phyloP scores from a whole-genome alignment of 1,140 invertebrate genomes.

The Philotrypesis tridentata region DNA sequence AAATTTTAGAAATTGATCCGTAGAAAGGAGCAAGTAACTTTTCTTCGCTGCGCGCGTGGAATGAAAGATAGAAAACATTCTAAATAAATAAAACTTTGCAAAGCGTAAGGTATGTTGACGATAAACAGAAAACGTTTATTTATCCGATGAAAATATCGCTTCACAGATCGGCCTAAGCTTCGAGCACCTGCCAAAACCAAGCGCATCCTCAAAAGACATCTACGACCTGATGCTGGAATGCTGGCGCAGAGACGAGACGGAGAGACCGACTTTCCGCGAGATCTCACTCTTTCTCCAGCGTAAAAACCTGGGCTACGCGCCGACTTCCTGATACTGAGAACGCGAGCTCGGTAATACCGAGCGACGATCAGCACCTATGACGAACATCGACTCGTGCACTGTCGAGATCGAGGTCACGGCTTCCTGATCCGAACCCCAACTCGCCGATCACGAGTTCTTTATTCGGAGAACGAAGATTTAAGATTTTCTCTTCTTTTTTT shows the following conservation, averaged over 20 bases:
- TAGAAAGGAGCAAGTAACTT: no score
- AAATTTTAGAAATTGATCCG: no score
- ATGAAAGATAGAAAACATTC: neutral
- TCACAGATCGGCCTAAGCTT: conserved; percentile 63
- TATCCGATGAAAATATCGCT: neutral
- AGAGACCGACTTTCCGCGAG: conserved; percentile 89
- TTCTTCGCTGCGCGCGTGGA: no score
- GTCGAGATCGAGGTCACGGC: conserved; percentile 14
- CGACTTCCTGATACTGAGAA: conserved; percentile 75
- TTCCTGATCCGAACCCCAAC: conserved; percentile 31
- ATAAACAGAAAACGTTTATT: no score
- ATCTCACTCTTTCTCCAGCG: conserved; percentile 90
- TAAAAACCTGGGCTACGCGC: conserved; percentile 85
- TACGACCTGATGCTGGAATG: conserved; percentile 93
- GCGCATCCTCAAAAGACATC: conserved; percentile 86
- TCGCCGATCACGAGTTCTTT: conserved; percentile 38
- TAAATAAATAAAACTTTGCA: no score
- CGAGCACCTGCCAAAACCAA: conserved; percentile 79
- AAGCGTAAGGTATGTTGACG: no score
- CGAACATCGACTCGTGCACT: neutral
- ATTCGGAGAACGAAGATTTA: conserved; percentile 43
- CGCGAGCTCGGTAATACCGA: conserved; percentile 15
- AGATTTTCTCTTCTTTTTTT: neutral
- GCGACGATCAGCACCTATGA: neutral
- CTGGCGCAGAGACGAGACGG: conserved; percentile 86